phyloP scores from a whole-genome alignment of 1,140 invertebrate species.

The Leptonema lineaticorne region DNA sequence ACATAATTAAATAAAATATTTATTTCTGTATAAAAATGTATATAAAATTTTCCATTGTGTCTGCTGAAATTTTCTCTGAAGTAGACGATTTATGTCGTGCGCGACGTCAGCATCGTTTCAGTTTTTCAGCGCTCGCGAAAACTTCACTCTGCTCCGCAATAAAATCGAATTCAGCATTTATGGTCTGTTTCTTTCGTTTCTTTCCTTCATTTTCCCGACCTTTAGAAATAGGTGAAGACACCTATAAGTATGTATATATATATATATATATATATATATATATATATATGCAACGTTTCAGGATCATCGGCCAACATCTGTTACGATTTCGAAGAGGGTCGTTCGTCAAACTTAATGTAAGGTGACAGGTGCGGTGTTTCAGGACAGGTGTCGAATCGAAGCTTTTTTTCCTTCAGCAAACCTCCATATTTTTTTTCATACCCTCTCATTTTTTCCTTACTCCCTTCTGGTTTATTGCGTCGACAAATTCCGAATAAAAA shows the following conservation, averaged over 20 bases:
- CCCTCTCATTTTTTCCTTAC: too few species aligned
- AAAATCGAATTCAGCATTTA: slow-evolving; percentile 25
- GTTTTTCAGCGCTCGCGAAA: not conserved
- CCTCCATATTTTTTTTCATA: too few species aligned
- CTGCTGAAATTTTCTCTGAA: too few species aligned
- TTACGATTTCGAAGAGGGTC: not conserved
- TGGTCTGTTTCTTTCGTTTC: slow-evolving; percentile 4
- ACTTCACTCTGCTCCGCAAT: slow-evolving; percentile 9
- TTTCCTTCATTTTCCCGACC: not conserved
- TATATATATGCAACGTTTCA: not conserved
- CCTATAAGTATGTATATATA: too few species aligned
- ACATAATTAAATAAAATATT: too few species aligned
- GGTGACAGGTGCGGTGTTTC: slow-evolving; percentile 16
- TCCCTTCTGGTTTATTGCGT: too few species aligned
- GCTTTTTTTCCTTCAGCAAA: slow-evolving; percentile 4
- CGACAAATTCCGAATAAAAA: too few species aligned
- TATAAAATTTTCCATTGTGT: too few species aligned
- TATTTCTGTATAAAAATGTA: too few species aligned
- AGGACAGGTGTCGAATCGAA: slow-evolving; percentile 25
- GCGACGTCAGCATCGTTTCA: not conserved
- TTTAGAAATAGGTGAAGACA: too few species aligned
- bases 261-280: too few species aligned
- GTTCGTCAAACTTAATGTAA: slow-evolving; percentile 30
- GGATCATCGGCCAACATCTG: slow-evolving; percentile 6
- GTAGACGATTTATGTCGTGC: slow-evolving; percentile 3